Conservation (phyloP, 2,888 invertebrate genomes). For the Dicycla oo region DNA sequence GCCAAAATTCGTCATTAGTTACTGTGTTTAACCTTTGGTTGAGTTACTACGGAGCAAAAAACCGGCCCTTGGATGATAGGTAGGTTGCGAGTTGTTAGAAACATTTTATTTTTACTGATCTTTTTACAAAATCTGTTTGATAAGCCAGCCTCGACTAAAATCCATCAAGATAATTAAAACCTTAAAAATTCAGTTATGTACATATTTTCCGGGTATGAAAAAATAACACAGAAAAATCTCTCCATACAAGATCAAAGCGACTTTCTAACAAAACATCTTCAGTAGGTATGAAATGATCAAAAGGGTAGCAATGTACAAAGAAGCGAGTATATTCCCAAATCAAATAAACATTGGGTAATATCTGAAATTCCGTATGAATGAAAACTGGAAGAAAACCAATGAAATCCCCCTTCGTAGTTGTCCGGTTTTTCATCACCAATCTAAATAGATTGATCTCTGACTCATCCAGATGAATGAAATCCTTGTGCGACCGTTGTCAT, state of each 20-base stretch:
- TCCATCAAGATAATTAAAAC: constrained; percentile 2
- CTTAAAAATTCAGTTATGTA: background rate
- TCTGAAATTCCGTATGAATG: constrained; percentile 18
- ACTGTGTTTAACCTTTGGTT: no score
- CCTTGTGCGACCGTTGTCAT: constrained; percentile 49
- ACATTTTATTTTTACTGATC: background rate
- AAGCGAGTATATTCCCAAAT: constrained; percentile 2
- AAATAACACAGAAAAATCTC: background rate
- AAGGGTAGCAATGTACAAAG: constrained; percentile 9
- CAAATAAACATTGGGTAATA: constrained; percentile 1
- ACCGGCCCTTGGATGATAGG: no score
- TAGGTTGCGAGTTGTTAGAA: background rate
- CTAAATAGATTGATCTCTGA: constrained; percentile 69
- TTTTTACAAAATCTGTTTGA: background rate
- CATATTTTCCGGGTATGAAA: background rate
- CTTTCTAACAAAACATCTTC: background rate
- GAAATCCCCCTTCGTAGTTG: background rate
- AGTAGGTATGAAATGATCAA: constrained; percentile 12
- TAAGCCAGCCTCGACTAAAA: background rate
- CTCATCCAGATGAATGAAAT: constrained; percentile 68
- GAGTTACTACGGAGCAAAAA: no score
- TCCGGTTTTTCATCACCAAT: constrained; percentile 64
- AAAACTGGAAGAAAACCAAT: constrained; percentile 38
- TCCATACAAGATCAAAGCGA: constrained; percentile 12
- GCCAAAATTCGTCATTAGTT: no score